Conservation (phyloP, 2,888 invertebrate genomes). For the Aquatica leii region DNA sequence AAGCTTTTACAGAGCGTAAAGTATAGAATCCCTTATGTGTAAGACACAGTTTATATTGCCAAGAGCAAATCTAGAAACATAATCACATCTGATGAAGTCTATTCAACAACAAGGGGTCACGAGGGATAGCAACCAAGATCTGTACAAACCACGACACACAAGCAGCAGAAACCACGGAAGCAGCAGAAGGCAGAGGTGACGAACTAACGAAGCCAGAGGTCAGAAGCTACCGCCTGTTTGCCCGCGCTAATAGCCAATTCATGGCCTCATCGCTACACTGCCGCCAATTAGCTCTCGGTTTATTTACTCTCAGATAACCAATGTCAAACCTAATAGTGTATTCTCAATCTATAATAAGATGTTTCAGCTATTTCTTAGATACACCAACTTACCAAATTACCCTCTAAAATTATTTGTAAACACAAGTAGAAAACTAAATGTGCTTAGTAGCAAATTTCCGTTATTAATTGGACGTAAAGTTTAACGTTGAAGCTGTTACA, state of each 20-base stretch:
- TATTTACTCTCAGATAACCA: constrained; percentile 55
- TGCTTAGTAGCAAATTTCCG: too few relatives aligned
- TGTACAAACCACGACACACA: constrained; percentile 32
- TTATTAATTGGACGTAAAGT: too few relatives aligned
- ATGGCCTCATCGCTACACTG: constrained; percentile 55
- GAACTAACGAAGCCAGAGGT: constrained; percentile 57
- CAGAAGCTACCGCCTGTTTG: constrained; percentile 62
- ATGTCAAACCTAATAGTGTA: constrained; percentile 31
- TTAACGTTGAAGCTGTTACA: too few relatives aligned
- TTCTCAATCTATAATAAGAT: constrained; percentile 40
- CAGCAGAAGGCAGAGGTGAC: constrained; percentile 44
- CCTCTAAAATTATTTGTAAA: too few relatives aligned
- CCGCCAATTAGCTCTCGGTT: constrained; percentile 58
- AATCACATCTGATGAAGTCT: constrained; percentile 47
- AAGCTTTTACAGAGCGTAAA: too few relatives aligned
- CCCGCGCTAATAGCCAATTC: constrained; percentile 64
- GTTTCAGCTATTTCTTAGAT: constrained; percentile 41
- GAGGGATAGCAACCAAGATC: constrained; percentile 30
- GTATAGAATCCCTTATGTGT: constrained; percentile 6
- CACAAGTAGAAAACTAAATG: too few relatives aligned
- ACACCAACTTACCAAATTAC: constrained; percentile 28
- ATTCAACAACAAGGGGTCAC: constrained; percentile 44
- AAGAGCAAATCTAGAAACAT: constrained; percentile 32
- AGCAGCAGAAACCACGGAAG: constrained; percentile 39
- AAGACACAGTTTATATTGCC: constrained; percentile 13